A percentile compares a stretch with the other conserved stretches of the same genome.
Evolutionary conservation across 2,113 vertebrate genomes (phyloP).

Genomic region (Platysteira castanea): DNA sequence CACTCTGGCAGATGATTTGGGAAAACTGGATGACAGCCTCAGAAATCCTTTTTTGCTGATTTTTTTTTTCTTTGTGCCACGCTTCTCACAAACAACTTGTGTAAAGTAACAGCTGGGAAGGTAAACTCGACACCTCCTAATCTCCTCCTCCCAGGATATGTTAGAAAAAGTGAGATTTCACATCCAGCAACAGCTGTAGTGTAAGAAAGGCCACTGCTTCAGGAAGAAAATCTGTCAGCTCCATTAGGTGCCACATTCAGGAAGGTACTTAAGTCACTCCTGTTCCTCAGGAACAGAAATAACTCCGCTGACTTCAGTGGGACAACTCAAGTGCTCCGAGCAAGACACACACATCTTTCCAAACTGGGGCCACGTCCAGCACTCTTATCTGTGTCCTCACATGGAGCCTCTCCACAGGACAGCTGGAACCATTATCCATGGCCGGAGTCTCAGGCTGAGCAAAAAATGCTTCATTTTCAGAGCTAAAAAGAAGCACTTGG

Average conservation of each 20-base stretch:
- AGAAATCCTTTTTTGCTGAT: neutral
- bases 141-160: neutral
- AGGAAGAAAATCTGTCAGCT: conserved; percentile 15
- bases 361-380: neutral
- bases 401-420: neutral
- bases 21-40: neutral
- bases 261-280: neutral
- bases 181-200: neutral
- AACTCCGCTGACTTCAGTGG: neutral
- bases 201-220: neutral
- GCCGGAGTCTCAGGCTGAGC: neutral
- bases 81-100: neutral
- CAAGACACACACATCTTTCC: neutral
- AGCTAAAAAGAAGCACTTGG: neutral
- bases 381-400: neutral
- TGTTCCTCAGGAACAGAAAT: neutral
- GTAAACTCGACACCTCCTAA: neutral
- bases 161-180: neutral
- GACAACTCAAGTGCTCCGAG: neutral
- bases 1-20: neutral
- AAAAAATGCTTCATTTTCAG: neutral
- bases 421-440: neutral
- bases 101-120: conserved; percentile 22
- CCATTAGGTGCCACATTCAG: neutral
- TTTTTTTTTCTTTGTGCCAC: neutral